phyloP scores from a whole-genome alignment of 2,797 vertebrate genomes.

The Sebastiscus albofasciatus region DNA sequence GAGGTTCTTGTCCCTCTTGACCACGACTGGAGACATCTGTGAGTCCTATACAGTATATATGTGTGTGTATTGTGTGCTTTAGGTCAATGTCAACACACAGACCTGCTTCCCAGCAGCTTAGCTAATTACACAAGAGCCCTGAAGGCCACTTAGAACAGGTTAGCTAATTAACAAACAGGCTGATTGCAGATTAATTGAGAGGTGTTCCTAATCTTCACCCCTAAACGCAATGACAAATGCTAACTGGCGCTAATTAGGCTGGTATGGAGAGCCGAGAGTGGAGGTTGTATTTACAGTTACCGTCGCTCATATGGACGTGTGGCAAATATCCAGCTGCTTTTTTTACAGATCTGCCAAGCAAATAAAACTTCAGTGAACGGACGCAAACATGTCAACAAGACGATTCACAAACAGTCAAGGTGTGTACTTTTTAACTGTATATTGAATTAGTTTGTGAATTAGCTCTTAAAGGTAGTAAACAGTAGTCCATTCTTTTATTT shows the following conservation, averaged over 20 bases:
- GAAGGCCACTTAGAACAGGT: constrained; percentile 86
- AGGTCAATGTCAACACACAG: constrained; percentile 84
- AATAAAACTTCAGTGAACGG: constrained; percentile 27
- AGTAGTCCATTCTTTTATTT: neutral
- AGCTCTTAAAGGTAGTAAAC: neutral
- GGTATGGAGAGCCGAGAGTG: constrained; percentile 65
- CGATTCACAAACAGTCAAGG: neutral
- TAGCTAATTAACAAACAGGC: constrained; percentile 89
- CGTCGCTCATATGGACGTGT: constrained; percentile 42
- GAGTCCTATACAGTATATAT: constrained; percentile 37
- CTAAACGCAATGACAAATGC: constrained; percentile 85
- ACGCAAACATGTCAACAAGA: neutral
- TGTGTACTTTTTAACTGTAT: neutral
- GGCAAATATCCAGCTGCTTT: constrained; percentile 39
- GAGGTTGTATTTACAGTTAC: constrained; percentile 73
- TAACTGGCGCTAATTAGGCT: constrained; percentile 83
- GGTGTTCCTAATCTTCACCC: constrained; percentile 86
- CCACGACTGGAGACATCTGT: constrained; percentile 49
- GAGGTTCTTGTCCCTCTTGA: constrained; percentile 58
- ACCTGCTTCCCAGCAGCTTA: constrained; percentile 77
- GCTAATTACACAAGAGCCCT: constrained; percentile 84
- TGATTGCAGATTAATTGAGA: constrained; percentile 89
- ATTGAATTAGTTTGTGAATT: constrained; percentile 8
- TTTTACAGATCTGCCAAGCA: constrained; percentile 19
- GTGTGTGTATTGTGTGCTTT: constrained; percentile 55